These are phyloP conservation scores for Paracanthobrama guichenoti DNA, from an alignment of 2,113 vertebrate species.

Conservation along the genomic window DNA sequence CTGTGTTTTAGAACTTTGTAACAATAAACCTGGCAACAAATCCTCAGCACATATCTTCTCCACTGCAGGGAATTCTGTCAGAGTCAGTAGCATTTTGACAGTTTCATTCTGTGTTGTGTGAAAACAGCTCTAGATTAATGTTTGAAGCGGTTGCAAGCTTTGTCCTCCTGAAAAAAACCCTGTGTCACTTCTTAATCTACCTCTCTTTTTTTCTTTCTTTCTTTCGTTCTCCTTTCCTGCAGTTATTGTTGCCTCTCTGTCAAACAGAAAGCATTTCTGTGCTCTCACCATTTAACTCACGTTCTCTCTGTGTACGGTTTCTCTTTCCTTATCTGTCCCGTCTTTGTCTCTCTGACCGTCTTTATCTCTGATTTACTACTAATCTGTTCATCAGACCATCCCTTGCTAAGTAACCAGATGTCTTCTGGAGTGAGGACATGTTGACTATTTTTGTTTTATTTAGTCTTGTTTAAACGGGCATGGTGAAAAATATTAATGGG, in stretches of 20 bases:
- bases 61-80: slow-evolving; percentile 24
- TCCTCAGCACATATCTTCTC: slow-evolving; percentile 5
- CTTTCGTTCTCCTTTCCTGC: neutral
- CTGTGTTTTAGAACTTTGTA: neutral
- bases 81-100: slow-evolving; percentile 7
- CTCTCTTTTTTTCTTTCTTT: neutral
- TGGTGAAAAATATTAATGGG: neutral
- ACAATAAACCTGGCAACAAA: neutral
- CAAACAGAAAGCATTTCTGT: slow-evolving; percentile 17
- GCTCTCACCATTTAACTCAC: slow-evolving; percentile 9
- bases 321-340: slow-evolving; percentile 12
- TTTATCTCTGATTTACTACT: neutral
- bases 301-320: slow-evolving; percentile 9
- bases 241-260: neutral
- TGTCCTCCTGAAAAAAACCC: slow-evolving; percentile 19
- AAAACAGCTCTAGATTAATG: slow-evolving; percentile 44
- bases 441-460: neutral
- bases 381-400: slow-evolving; percentile 23
- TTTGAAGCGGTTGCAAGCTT: slow-evolving; percentile 32
- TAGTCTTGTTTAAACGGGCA: neutral
- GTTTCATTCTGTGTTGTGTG: slow-evolving; percentile 28
- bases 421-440: slow-evolving; percentile 6
- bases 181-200: slow-evolving; percentile 37
- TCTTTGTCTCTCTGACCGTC: neutral
- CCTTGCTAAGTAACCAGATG: slow-evolving; percentile 22